Evolutionary conservation across 2,797 vertebrate genomes (phyloP).

Genomic region (Simalia tracyae): DNA sequence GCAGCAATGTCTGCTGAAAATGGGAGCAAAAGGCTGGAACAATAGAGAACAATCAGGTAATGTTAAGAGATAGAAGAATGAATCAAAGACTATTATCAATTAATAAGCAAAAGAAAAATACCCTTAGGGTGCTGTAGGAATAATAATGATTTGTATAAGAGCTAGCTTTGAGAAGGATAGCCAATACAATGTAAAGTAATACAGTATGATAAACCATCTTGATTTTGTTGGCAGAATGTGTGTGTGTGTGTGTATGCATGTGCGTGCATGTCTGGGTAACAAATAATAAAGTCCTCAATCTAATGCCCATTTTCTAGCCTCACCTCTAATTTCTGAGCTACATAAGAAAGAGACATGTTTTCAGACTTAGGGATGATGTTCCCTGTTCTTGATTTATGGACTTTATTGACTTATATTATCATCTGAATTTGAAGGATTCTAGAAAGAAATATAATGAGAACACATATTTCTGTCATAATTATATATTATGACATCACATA

Average conservation of each 20-base stretch:
- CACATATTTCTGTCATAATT: too few relatives aligned
- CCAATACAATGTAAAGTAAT: not conserved
- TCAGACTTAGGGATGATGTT: not conserved
- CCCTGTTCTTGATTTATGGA: not conserved
- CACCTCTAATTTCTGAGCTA: not conserved
- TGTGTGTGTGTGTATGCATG: not conserved
- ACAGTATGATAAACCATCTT: not conserved
- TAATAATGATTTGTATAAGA: not conserved
- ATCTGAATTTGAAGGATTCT: slow-evolving; percentile 4
- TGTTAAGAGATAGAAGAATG: not conserved
- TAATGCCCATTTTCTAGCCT: not conserved
- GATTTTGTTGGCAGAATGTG: not conserved
- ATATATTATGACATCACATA: not conserved
- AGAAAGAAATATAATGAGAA: not conserved
- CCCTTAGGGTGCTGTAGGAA: not conserved
- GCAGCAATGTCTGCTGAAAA: not conserved
- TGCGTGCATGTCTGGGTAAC: not conserved
- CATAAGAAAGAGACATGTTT: not conserved
- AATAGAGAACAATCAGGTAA: not conserved
- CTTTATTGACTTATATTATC: not conserved
- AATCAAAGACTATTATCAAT: not conserved
- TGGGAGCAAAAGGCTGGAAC: not conserved
- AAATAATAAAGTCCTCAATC: not conserved
- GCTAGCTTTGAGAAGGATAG: not conserved
- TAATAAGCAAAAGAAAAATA: not conserved